These are phyloP conservation scores for Brenthis ino DNA, from an alignment of 2,888 invertebrate species.

Conservation along the genomic window DNA sequence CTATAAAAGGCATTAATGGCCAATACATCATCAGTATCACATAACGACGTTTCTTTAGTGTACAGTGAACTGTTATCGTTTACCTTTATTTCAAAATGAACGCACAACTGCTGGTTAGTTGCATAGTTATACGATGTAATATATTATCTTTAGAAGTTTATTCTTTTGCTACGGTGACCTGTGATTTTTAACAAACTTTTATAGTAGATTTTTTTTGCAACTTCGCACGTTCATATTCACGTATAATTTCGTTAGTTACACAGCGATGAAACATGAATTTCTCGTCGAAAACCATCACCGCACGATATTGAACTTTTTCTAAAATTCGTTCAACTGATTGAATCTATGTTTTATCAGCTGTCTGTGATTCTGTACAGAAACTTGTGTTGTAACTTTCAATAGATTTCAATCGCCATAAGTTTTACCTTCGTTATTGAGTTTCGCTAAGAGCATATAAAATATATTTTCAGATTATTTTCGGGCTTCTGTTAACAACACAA, in stretches of 20 bases:
- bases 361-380: neutral
- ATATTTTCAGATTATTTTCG: conserved; percentile 17
- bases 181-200: no score
- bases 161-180: no score
- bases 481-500: neutral
- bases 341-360: conserved; percentile 8
- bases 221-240: neutral
- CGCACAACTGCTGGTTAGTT: conserved; percentile 12
- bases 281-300: neutral
- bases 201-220: no score
- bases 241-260: neutral
- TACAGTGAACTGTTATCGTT: conserved; percentile 18
- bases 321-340: conserved; percentile 12
- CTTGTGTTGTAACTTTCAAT: no score
- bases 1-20: conserved; percentile 51
- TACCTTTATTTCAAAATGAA: neutral
- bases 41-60: conserved; percentile 31
- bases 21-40: conserved; percentile 44
- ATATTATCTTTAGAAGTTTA: no score
- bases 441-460: neutral
- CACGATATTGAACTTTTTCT: neutral
- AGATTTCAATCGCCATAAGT: neutral
- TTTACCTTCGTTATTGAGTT: neutral
- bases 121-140: no score
- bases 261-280: neutral